phyloP scores from a whole-genome alignment of 2,888 invertebrate genomes.

The Brassicogethes aeneus region DNA sequence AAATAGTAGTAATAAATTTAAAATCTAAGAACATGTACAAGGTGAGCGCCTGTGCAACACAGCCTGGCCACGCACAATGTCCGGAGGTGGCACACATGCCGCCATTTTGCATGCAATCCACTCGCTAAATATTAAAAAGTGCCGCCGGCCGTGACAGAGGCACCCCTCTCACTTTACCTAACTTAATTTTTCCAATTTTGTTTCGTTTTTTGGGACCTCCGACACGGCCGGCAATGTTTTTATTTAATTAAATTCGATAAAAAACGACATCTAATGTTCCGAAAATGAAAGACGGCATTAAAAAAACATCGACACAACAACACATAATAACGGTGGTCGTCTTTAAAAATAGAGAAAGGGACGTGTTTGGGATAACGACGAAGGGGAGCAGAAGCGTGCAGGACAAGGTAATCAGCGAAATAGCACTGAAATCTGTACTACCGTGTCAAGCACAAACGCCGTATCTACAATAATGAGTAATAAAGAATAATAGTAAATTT shows the following conservation, averaged over 20 bases:
- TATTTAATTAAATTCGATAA: too few relatives aligned
- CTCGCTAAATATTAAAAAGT: slow-evolving; percentile 30
- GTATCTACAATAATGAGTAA: background rate
- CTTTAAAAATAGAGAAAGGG: too few relatives aligned
- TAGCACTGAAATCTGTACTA: slow-evolving; percentile 13
- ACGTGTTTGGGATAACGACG: slow-evolving; percentile 6
- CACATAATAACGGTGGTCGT: slow-evolving; percentile 32
- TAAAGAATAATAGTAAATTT: too few relatives aligned
- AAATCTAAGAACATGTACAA: slow-evolving; percentile 11
- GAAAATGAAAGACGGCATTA: slow-evolving; percentile 34
- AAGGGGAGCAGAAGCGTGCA: slow-evolving; percentile 31
- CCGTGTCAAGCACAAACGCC: background rate
- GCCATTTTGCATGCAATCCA: slow-evolving; percentile 34
- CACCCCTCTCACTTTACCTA: too few relatives aligned
- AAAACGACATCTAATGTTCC: too few relatives aligned
- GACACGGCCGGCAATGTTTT: too few relatives aligned
- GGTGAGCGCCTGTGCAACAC: slow-evolving; percentile 49
- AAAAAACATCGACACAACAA: slow-evolving; percentile 54
- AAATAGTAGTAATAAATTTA: too few relatives aligned
- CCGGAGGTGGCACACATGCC: slow-evolving; percentile 27
- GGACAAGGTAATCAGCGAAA: slow-evolving; percentile 22
- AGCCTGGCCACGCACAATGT: slow-evolving; percentile 57
- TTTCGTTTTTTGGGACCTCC: too few relatives aligned
- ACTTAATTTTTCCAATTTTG: too few relatives aligned
- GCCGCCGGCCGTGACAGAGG: too few relatives aligned